phyloP scores from a whole-genome alignment of 2,888 invertebrate genomes.

The Mellilla xanthometata region DNA sequence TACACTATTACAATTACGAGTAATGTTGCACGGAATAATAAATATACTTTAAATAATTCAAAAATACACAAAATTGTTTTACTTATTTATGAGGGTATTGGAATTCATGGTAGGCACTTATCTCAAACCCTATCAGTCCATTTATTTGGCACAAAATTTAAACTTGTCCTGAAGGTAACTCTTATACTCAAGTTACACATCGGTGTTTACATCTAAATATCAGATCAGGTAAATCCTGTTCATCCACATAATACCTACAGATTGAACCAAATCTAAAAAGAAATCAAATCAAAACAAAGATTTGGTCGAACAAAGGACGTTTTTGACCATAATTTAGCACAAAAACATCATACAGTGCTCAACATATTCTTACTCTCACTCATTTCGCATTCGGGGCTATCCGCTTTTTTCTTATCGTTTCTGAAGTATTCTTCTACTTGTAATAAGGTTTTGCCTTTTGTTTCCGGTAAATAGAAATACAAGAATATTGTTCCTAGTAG shows the following conservation, averaged over 20 bases:
- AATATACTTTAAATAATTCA: too few species aligned
- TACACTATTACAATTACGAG: too few species aligned
- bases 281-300: not conserved
- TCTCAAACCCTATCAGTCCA: too few species aligned
- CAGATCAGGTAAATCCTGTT: constrained; percentile 6
- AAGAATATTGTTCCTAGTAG: constrained; percentile 83
- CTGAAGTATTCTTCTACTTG: constrained; percentile 85
- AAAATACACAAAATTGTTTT: too few species aligned
- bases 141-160: too few species aligned
- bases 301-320: constrained; percentile 13
- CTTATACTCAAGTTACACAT: too few species aligned
- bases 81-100: too few species aligned
- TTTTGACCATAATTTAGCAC: not conserved
- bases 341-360: constrained; percentile 17
- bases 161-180: too few species aligned
- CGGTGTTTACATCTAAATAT: not conserved
- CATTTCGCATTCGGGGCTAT: constrained; percentile 18
- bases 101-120: too few species aligned
- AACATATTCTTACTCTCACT: constrained; percentile 38
- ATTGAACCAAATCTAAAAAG: not conserved
- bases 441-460: constrained; percentile 85
- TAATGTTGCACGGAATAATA: too few species aligned
- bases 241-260: constrained; percentile 1
- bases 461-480: constrained; percentile 85
- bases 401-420: constrained; percentile 45